These are phyloP conservation scores for Tragelaphus scriptus DNA, from an alignment of 2,113 vertebrate genomes.

Conservation along the genomic window DNA sequence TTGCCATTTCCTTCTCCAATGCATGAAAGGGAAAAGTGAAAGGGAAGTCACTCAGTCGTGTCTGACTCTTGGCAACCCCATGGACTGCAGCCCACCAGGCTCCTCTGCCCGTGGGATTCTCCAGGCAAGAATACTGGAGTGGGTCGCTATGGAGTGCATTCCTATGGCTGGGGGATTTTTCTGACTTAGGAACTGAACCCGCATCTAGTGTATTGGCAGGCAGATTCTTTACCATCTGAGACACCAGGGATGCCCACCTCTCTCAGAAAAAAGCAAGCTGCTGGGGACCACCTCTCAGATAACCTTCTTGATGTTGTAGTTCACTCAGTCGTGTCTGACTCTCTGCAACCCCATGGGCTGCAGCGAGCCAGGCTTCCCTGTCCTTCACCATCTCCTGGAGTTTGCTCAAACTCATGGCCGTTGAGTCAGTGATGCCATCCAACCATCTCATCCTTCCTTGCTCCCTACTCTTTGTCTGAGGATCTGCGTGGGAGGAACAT, in stretches of 20 bases:
- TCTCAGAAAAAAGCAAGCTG: background rate
- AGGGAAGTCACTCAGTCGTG: background rate
- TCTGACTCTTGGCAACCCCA: rapidly evolving
- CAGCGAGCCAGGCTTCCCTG: too few relatives aligned
- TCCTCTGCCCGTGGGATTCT: background rate
- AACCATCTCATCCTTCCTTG: too few relatives aligned
- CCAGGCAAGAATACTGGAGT: background rate
- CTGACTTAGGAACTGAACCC: background rate
- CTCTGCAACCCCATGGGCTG: rapidly evolving
- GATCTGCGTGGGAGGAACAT: background rate
- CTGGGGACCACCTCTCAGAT: background rate
- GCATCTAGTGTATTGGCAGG: too few relatives aligned
- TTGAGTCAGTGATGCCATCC: too few relatives aligned
- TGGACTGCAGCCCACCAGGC: background rate
- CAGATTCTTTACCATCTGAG: background rate
- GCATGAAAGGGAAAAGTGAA: too few relatives aligned
- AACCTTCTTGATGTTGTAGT: background rate
- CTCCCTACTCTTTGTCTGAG: background rate
- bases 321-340: background rate
- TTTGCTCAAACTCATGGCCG: too few relatives aligned
- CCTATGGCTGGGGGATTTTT: background rate
- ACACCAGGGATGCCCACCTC: background rate
- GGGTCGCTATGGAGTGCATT: background rate
- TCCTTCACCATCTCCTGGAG: too few relatives aligned
- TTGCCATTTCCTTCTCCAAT: background rate